phyloP scores from a whole-genome alignment of 2,797 vertebrate species.

The Gymnoscopelus braueri region DNA sequence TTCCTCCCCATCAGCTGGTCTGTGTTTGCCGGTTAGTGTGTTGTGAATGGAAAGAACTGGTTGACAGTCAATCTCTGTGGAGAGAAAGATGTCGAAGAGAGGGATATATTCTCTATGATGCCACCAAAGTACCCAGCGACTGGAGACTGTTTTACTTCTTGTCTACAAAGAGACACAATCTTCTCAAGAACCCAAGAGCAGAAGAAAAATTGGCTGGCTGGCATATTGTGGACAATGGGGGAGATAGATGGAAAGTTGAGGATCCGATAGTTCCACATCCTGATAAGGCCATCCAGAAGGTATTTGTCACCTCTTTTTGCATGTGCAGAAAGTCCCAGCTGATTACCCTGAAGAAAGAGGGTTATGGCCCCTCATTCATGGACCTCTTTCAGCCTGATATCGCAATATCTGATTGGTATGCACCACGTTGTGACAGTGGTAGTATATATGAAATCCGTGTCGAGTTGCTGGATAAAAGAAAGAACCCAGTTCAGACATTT shows the following conservation, averaged over 20 bases:
- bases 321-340: constrained; percentile 86
- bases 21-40: constrained; percentile 83
- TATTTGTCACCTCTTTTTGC: constrained; percentile 90
- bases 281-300: constrained; percentile 77
- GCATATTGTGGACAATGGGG: constrained; percentile 78
- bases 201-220: constrained; percentile 84
- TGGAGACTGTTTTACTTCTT: constrained; percentile 88
- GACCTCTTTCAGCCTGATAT: constrained; percentile 87
- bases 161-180: constrained; percentile 80
- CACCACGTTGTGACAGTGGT: constrained; percentile 86
- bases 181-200: constrained; percentile 87
- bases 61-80: constrained; percentile 88
- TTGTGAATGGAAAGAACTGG: constrained; percentile 84
- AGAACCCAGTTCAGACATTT: constrained; percentile 74
- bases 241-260: constrained; percentile 85
- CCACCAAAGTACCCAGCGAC: constrained; percentile 68
- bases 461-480: constrained; percentile 76
- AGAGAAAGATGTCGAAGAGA: constrained; percentile 86
- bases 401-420: constrained; percentile 90
- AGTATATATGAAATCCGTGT: constrained; percentile 83
- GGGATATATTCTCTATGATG: constrained; percentile 53
- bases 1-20: constrained; percentile 83
- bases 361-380: constrained; percentile 85
- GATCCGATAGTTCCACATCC: constrained; percentile 61
- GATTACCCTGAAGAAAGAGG: constrained; percentile 82